Conservation (phyloP, 2,888 invertebrate species). For the Psylliodes chrysocephalus region DNA sequence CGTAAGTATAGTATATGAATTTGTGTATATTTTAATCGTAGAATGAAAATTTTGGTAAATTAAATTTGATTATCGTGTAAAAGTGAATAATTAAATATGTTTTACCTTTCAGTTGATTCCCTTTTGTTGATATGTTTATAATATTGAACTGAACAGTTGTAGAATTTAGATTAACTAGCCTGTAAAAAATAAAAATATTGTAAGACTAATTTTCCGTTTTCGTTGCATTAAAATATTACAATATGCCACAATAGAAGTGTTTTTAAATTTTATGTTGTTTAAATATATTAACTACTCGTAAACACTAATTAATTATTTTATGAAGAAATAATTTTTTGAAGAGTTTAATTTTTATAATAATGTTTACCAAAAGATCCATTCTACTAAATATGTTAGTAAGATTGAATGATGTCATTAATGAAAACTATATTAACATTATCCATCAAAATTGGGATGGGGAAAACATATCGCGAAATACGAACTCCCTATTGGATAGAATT, state of each 20-base stretch:
- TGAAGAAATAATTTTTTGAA: no score
- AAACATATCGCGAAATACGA: no score
- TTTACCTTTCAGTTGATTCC: slow-evolving; percentile 16
- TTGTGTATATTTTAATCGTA: neutral
- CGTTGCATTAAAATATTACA: neutral
- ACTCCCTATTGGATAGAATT: no score
- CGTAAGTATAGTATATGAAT: no score
- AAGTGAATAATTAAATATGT: slow-evolving; percentile 7
- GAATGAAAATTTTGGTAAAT: slow-evolving; percentile 27
- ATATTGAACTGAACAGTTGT: slow-evolving; percentile 10
- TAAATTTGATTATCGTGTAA: neutral
- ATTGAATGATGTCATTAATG: neutral
- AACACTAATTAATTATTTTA: no score
- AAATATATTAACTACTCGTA: no score
- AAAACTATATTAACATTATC: no score
- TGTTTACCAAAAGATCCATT: slow-evolving; percentile 24
- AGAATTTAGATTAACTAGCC: slow-evolving; percentile 9
- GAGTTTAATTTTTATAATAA: no score
- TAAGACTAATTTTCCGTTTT: neutral
- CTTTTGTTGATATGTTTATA: slow-evolving; percentile 10
- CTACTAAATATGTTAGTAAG: slow-evolving; percentile 10
- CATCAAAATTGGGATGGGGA: no score
- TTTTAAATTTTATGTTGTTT: no score
- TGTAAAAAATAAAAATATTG: slow-evolving; percentile 24
- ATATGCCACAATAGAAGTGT: no score